phyloP scores from a whole-genome alignment of 2,797 vertebrate species.

The Psittacula derbiana region DNA sequence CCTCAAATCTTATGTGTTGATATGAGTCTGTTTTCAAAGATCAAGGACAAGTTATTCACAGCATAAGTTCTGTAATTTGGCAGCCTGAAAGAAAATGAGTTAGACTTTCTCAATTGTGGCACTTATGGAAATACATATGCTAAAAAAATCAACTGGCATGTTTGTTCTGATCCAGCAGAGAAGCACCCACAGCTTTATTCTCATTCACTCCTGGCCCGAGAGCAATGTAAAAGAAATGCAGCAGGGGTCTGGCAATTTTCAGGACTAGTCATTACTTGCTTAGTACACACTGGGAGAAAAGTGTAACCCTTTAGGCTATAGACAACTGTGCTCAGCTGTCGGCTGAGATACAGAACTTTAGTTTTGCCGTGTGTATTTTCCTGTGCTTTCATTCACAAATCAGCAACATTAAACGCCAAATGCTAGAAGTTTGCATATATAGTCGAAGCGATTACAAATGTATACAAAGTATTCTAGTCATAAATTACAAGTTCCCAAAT shows the following conservation, averaged over 20 bases:
- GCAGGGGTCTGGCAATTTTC: neutral
- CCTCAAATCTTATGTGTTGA: neutral
- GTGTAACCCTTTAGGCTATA: slow-evolving; percentile 11
- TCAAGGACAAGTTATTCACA: neutral
- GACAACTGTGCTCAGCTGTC: neutral
- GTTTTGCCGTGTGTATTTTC: neutral
- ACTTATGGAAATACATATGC: neutral
- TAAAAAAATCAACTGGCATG: neutral
- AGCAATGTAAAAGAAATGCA: slow-evolving; percentile 47
- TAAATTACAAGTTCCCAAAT: slow-evolving; percentile 53
- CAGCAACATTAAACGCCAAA: neutral
- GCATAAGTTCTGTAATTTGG: neutral
- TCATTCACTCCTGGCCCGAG: neutral
- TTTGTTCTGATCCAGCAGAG: neutral
- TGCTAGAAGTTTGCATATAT: neutral
- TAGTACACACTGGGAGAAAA: slow-evolving; percentile 1
- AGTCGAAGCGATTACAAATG: slow-evolving; percentile 37
- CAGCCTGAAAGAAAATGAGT: neutral
- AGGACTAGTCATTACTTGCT: slow-evolving; percentile 24
- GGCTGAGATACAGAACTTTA: neutral
- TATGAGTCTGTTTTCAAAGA: neutral
- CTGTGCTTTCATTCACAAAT: slow-evolving; percentile 26
- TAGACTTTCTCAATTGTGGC: neutral
- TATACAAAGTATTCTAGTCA: neutral
- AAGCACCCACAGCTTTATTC: neutral